These are phyloP conservation scores for Hypsopygia costalis DNA, from an alignment of 2,888 invertebrate species.

Conservation along the genomic window DNA sequence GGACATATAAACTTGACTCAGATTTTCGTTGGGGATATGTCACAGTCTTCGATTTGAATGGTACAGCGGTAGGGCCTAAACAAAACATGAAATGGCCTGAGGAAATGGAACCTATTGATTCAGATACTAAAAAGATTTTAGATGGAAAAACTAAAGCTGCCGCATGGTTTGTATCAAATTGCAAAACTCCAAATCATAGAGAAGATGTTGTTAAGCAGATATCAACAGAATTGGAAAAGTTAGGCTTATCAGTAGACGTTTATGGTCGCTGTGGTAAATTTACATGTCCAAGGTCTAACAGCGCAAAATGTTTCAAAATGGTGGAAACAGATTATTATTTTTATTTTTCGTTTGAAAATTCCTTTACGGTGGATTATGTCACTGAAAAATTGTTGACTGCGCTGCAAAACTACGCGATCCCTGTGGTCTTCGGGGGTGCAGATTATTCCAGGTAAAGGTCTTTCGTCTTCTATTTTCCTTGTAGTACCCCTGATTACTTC, in stretches of 20 bases:
- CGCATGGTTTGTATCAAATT: conserved; percentile 46
- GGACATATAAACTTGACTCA: conserved; percentile 30
- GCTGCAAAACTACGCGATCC: conserved; percentile 78
- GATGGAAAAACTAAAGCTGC: conserved; percentile 35
- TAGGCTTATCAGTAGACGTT: conserved; percentile 34
- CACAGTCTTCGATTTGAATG: conserved; percentile 12
- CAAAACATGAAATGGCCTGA: conserved; percentile 40
- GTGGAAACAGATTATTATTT: conserved; percentile 43
- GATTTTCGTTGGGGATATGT: conserved; percentile 25
- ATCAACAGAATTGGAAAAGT: conserved; percentile 23
- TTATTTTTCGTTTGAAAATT: conserved; percentile 51
- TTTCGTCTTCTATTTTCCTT: too few relatives aligned
- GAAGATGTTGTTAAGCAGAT: conserved; percentile 24
- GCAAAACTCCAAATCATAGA: conserved; percentile 28
- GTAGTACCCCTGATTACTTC: too few relatives aligned
- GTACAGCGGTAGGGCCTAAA: conserved; percentile 36
- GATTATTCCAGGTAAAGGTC: conserved; percentile 71
- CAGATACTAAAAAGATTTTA: conserved; percentile 26
- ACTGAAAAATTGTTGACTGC: conserved; percentile 49
- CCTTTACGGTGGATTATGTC: conserved; percentile 44
- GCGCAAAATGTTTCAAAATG: conserved; percentile 26
- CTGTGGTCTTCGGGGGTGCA: conserved; percentile 83
- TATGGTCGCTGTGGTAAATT: conserved; percentile 40
- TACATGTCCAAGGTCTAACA: conserved; percentile 25
- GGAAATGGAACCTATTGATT: conserved; percentile 37